These are phyloP conservation scores for Xanthostigma xanthostigma DNA, from an alignment of 2,888 invertebrate species.

Conservation along the genomic window DNA sequence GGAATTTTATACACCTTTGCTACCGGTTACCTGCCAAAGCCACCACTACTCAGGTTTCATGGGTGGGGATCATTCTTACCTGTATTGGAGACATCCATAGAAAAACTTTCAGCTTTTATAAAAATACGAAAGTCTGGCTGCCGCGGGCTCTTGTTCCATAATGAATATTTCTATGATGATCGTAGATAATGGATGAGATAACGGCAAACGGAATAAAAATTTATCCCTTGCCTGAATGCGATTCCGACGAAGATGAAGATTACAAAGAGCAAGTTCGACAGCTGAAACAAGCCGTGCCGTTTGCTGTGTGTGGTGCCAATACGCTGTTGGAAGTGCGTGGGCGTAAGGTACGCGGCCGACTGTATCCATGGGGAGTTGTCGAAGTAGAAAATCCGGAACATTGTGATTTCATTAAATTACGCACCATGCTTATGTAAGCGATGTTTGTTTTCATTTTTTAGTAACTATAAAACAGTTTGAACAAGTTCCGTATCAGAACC, in stretches of 20 bases:
- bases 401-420: conserved; percentile 92
- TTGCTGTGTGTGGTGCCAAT: conserved; percentile 95
- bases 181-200: conserved; percentile 75
- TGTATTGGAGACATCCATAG: too few species aligned
- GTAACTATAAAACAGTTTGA: background rate
- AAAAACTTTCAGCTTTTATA: too few species aligned
- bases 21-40: too few species aligned
- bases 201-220: conserved; percentile 83
- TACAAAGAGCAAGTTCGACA: conserved; percentile 88
- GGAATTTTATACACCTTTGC: too few species aligned
- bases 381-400: conserved; percentile 98
- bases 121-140: too few species aligned
- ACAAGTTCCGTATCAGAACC: background rate
- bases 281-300: conserved; percentile 86
- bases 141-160: too few species aligned
- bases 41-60: too few species aligned
- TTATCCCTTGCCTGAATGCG: conserved; percentile 90
- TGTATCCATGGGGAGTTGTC: conserved; percentile 97
- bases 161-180: background rate
- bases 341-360: conserved; percentile 79
- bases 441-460: background rate
- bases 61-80: too few species aligned
- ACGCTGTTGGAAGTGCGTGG: conserved; percentile 83
- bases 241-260: conserved; percentile 89
- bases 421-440: conserved; percentile 85